Percentiles rank a stretch among this genome's conserved stretches.
Evolutionary conservation across 1,140 invertebrate species (phyloP).

Genomic region (Zaprionus gabonicus): DNA sequence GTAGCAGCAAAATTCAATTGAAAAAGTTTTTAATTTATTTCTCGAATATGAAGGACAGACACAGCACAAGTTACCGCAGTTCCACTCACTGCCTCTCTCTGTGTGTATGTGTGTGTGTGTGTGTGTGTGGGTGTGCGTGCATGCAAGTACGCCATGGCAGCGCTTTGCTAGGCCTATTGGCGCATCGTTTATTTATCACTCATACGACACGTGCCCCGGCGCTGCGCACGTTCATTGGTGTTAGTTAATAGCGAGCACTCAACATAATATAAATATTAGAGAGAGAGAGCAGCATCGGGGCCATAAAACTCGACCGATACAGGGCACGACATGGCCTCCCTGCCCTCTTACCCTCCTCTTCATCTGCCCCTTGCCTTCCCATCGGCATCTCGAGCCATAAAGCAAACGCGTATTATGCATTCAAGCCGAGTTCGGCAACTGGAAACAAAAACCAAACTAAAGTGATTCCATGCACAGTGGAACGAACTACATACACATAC

Average conservation of each 20-base stretch:
- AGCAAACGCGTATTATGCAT: constrained; percentile 65
- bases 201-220: constrained; percentile 57
- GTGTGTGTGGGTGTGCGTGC: not conserved
- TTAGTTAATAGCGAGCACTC: constrained; percentile 73
- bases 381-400: constrained; percentile 32
- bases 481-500: constrained; percentile 23
- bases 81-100: not conserved
- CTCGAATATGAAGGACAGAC: constrained; percentile 53
- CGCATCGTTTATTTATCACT: constrained; percentile 5
- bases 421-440: constrained; percentile 67
- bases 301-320: constrained; percentile 27
- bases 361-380: not conserved
- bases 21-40: constrained; percentile 77
- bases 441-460: constrained; percentile 73
- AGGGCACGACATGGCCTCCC: not conserved
- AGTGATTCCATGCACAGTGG: constrained; percentile 58
- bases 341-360: too few species aligned
- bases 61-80: constrained; percentile 40
- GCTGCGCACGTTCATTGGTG: constrained; percentile 56
- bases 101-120: not conserved
- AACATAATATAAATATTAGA: constrained; percentile 69
- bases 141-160: not conserved
- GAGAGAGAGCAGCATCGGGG: constrained; percentile 7
- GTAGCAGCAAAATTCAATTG: constrained; percentile 65
- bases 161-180: constrained; percentile 1